A percentile compares a stretch with the other conserved stretches of the same genome.
These are phyloP conservation scores for Neolamprologus caudopunctatus DNA, from an alignment of 2,113 vertebrate genomes.

Conservation along the genomic window DNA sequence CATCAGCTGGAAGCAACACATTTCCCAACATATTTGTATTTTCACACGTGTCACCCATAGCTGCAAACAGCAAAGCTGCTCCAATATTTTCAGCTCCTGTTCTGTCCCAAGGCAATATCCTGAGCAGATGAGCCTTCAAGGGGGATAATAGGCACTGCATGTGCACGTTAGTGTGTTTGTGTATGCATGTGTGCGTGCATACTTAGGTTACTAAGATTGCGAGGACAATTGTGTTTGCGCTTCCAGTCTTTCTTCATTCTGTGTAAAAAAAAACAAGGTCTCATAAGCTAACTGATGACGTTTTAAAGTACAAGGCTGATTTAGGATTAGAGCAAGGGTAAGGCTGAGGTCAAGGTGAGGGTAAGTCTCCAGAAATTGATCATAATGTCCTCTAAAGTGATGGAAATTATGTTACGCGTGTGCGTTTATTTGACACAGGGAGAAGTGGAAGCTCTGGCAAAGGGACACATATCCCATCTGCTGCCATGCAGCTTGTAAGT, in stretches of 20 bases:
- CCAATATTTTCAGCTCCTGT: not conserved
- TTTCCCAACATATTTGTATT: not conserved
- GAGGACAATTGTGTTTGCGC: not conserved
- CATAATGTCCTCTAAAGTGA: not conserved
- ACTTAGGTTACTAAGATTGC: not conserved
- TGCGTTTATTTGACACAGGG: not conserved
- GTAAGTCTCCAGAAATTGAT: not conserved
- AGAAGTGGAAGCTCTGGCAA: not conserved
- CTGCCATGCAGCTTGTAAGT: not conserved
- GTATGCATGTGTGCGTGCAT: not conserved
- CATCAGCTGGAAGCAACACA: not conserved
- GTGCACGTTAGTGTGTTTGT: not conserved
- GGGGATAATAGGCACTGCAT: conserved; percentile 20
- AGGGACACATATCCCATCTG: conserved; percentile 47
- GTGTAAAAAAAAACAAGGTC: not conserved
- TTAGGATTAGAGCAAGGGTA: not conserved
- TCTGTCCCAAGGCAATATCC: conserved; percentile 42
- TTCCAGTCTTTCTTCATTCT: not conserved
- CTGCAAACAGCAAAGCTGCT: not conserved
- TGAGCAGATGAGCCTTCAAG: conserved; percentile 45
- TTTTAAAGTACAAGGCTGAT: not conserved
- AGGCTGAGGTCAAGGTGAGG: not conserved
- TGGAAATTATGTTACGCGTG: not conserved
- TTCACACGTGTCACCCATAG: not conserved
- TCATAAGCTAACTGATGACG: not conserved